These are phyloP conservation scores for Cryptus viduatorius DNA, from an alignment of 2,888 invertebrate genomes.

Conservation along the genomic window DNA sequence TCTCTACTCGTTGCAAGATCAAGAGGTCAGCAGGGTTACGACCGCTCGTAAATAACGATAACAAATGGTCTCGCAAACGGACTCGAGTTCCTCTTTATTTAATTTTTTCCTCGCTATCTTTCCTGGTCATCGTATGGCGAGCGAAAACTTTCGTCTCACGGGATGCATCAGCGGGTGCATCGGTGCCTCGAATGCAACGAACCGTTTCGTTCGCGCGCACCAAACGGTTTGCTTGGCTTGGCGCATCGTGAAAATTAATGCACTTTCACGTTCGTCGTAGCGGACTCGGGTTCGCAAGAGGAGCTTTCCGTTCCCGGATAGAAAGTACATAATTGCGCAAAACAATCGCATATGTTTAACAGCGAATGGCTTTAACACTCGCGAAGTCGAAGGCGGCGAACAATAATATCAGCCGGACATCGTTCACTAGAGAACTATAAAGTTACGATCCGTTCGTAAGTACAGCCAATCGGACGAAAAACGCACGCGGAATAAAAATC, in stretches of 20 bases:
- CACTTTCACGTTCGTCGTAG: slow-evolving; percentile 74
- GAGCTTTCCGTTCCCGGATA: slow-evolving; percentile 70
- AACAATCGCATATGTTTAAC: slow-evolving; percentile 68
- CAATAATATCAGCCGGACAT: slow-evolving; percentile 51
- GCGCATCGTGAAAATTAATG: slow-evolving; percentile 71
- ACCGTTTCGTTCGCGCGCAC: slow-evolving; percentile 40
- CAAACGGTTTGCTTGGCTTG: slow-evolving; percentile 12
- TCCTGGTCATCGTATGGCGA: slow-evolving; percentile 44
- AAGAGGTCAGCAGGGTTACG: neutral
- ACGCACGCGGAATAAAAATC: neutral
- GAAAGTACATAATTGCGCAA: slow-evolving; percentile 72
- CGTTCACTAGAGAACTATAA: slow-evolving; percentile 1
- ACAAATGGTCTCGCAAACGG: neutral
- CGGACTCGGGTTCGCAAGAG: slow-evolving; percentile 47
- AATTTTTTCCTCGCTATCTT: slow-evolving; percentile 28
- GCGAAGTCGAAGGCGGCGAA: slow-evolving; percentile 45
- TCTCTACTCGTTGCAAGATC: no score
- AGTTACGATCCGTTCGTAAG: neutral
- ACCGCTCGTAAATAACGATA: neutral
- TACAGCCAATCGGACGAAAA: neutral
- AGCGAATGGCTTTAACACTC: slow-evolving; percentile 52
- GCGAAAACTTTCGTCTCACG: slow-evolving; percentile 60
- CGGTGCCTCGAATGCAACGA: slow-evolving; percentile 50
- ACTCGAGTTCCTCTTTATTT: slow-evolving; percentile 14
- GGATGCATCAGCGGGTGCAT: slow-evolving; percentile 58